phyloP scores from a whole-genome alignment of 2,888 invertebrate genomes.

The Cephus runcator region DNA sequence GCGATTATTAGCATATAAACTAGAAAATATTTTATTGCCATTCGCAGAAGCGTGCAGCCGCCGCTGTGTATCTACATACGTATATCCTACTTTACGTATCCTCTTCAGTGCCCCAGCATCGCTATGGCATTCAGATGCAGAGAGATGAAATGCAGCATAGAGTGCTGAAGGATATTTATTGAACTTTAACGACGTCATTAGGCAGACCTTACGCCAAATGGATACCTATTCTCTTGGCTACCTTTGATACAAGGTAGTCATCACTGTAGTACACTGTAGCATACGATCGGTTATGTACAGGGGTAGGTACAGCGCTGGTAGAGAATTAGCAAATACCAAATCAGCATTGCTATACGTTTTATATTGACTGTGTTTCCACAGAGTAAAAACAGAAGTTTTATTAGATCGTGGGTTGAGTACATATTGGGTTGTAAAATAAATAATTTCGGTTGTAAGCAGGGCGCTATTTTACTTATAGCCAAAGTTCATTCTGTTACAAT shows the following conservation, averaged over 20 bases:
- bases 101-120: background rate
- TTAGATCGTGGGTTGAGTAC: background rate
- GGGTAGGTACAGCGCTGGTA: background rate
- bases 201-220: constrained; percentile 26
- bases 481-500: no score
- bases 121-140: constrained; percentile 12
- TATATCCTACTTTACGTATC: background rate
- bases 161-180: constrained; percentile 33
- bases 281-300: background rate
- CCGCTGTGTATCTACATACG: background rate
- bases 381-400: background rate
- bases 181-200: constrained; percentile 42
- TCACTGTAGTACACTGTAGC: background rate
- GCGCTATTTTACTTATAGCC: no score
- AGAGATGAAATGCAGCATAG: background rate
- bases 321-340: background rate
- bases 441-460: no score
- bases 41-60: constrained; percentile 16
- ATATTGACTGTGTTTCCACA: background rate
- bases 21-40: constrained; percentile 42
- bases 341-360: background rate
- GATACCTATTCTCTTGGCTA: constrained; percentile 11
- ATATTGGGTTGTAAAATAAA: no score
- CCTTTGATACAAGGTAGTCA: background rate
- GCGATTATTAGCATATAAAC: constrained; percentile 43